phyloP scores from a whole-genome alignment of 1,140 invertebrate species.

The Latrodectus geometricus region DNA sequence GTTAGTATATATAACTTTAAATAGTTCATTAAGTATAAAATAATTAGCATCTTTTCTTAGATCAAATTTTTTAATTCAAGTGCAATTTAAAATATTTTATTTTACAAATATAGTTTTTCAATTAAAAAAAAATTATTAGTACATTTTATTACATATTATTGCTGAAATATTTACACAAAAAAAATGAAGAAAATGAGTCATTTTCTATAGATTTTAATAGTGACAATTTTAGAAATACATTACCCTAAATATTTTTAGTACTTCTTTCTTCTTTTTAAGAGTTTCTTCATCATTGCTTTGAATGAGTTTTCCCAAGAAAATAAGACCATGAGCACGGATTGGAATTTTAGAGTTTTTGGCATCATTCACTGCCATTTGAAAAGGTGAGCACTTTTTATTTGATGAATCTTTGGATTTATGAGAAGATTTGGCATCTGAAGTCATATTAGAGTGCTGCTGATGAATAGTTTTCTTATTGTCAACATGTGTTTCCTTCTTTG shows the following conservation, averaged over 20 bases:
- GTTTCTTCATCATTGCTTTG: constrained; percentile 76
- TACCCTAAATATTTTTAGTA: constrained; percentile 78
- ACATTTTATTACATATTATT: too few species aligned
- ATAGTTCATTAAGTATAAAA: too few species aligned
- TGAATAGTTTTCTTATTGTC: constrained; percentile 4
- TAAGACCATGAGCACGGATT: constrained; percentile 82
- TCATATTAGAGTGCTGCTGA: neutral
- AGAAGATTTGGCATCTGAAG: neutral
- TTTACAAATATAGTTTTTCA: too few species aligned
- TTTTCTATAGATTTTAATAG: too few species aligned
- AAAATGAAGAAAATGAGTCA: too few species aligned
- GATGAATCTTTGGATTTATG: constrained; percentile 3
- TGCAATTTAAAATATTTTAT: too few species aligned
- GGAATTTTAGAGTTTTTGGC: constrained; percentile 81
- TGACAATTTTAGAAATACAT: neutral
- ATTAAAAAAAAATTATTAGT: too few species aligned
- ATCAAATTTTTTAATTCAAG: too few species aligned
- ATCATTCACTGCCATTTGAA: constrained; percentile 74
- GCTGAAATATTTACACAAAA: too few species aligned
- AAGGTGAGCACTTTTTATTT: constrained; percentile 45
- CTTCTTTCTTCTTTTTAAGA: constrained; percentile 75
- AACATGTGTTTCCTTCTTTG: neutral
- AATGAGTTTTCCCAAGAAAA: constrained; percentile 80
- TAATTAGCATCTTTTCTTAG: too few species aligned
- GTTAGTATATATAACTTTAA: too few species aligned